Evolutionary conservation across 1,140 invertebrate genomes (phyloP), one percentile per base, ranked within the genome.

Genomic region (Ephestia elutella): DNA sequence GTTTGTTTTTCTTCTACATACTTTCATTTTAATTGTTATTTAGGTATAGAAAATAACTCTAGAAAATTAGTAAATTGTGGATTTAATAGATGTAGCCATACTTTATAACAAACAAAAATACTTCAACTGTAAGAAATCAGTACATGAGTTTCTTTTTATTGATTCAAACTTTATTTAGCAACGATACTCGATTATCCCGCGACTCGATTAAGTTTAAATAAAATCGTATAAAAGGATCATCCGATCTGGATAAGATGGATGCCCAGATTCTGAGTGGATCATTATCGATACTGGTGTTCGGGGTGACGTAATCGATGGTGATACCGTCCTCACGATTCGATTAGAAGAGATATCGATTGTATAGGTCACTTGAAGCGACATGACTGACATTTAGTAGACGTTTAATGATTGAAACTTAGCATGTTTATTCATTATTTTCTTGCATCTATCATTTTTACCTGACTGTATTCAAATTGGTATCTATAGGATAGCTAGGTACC

Each of bases 191-290:
- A 44, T 44, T 15, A 44, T 44, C n/a, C 30, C 13, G 38, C n/a
- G 38, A 44, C 15, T 44, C 38, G 38, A 44, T 44, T 44, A 44
- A 44, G 15, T 44, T 44, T 44, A 44, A 44, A 44, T 44, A 44
- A 44, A 44, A 44, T 44, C 38, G 38, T 44, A 44, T 44, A 44
- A 44, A 44, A 17, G 38, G 38, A 44, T 44, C 38, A 15, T 44
- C 15, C 13, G 49, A 58, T 58, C 50, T 53, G 49, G 54, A 66
- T 66, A 66, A 66, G 64, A 66, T 66, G 62, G 60, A 66, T 66
- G 64, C 51, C 25, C 57, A 60, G 57, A 56, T 54, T 59, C 30
- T 30, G 50, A 57, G 54, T 28, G 56, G 57, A 59, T 66, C 60
- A 66, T 66, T 66, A 66, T 60, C 64, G 38, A 44, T 44, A 44